Conservation (phyloP, 2,888 invertebrate genomes). For the Lepeophtheirus nordmannii region DNA sequence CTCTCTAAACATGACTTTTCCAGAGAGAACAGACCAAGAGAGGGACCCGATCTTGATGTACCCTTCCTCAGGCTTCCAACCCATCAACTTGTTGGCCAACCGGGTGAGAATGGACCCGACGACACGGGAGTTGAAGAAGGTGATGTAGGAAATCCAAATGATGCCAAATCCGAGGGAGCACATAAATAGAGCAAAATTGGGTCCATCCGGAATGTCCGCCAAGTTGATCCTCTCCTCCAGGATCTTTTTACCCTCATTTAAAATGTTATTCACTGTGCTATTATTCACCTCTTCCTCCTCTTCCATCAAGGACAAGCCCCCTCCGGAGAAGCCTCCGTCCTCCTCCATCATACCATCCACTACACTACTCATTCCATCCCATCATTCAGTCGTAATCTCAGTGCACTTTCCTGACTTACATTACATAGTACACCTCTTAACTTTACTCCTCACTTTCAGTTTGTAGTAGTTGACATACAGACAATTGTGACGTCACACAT, state of each 20-base stretch:
- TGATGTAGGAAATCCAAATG: conserved; percentile 81
- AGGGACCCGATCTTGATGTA: conserved; percentile 63
- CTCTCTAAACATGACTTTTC: conserved; percentile 96
- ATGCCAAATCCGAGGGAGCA: conserved; percentile 66
- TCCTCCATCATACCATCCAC: background rate
- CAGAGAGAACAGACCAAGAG: conserved; percentile 83
- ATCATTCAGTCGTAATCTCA: no score
- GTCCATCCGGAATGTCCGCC: background rate
- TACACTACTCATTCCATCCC: background rate
- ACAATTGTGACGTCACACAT: no score
- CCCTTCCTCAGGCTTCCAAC: conserved; percentile 50
- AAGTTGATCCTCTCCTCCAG: background rate
- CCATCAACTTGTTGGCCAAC: conserved; percentile 67
- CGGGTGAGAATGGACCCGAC: conserved; percentile 77
- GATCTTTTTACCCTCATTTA: background rate
- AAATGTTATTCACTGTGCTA: background rate
- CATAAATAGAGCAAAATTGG: conserved; percentile 54
- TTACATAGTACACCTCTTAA: no score
- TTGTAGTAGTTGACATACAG: no score
- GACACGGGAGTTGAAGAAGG: conserved; percentile 83
- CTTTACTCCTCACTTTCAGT: no score
- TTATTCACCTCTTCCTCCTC: background rate
- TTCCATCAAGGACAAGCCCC: no score
- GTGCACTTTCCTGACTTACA: no score
- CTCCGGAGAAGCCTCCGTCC: background rate